Percentiles rank a stretch among this genome's conserved stretches.
phyloP scores from a whole-genome alignment of 2,113 vertebrate species.

The Pseudopipra pipra region DNA sequence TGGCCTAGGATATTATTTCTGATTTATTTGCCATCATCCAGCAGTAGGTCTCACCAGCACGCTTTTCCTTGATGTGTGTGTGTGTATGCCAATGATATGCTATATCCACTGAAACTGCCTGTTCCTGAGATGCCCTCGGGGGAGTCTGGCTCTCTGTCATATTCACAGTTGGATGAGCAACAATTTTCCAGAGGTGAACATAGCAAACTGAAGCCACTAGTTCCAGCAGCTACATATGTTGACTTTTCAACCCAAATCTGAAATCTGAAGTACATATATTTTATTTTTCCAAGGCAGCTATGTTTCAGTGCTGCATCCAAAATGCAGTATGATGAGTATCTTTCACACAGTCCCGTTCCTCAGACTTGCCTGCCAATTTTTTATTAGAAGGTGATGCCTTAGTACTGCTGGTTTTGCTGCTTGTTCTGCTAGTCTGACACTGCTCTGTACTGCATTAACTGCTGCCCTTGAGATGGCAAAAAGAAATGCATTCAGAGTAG shows the following conservation, averaged over 20 bases:
- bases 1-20: not conserved
- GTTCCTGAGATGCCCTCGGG: not conserved
- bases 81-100: not conserved
- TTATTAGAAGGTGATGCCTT: not conserved
- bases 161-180: conserved; percentile 48
- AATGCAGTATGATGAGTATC: not conserved
- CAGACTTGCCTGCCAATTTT: not conserved
- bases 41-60: not conserved
- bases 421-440: not conserved
- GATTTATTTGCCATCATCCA: not conserved
- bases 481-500: not conserved
- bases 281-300: conserved; percentile 1
- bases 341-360: not conserved
- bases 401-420: not conserved
- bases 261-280: conserved; percentile 22
- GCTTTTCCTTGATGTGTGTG: accelerated
- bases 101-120: not conserved
- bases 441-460: not conserved
- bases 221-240: conserved; percentile 30
- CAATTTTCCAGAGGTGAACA: conserved; percentile 60
- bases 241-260: conserved; percentile 42
- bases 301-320: not conserved
- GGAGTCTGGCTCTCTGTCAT: conserved; percentile 14
- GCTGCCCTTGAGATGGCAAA: not conserved
- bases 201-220: conserved; percentile 27